A percentile compares a stretch with the other conserved stretches of the same genome.
Evolutionary conservation across 2,797 vertebrate genomes (phyloP).

Genomic region (Chiropotes sagulatus): DNA sequence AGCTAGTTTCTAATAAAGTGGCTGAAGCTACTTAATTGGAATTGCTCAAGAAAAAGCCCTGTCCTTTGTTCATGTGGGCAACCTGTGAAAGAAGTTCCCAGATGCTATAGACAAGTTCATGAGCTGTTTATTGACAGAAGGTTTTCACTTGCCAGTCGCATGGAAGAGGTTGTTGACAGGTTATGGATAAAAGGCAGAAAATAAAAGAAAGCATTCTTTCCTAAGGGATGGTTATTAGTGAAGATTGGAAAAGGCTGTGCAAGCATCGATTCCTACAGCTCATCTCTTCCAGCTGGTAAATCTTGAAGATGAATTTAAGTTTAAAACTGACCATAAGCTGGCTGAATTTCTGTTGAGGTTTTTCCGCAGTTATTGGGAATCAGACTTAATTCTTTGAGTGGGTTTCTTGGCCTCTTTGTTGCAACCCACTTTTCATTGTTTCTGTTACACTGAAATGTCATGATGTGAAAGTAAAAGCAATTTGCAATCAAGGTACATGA

Average conservation of each 20-base stretch:
- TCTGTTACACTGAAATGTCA: constrained; percentile 26
- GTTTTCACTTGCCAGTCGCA: constrained; percentile 68
- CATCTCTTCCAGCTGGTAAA: constrained; percentile 75
- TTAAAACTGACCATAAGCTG: constrained; percentile 75
- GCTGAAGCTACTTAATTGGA: constrained; percentile 25
- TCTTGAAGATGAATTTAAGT: constrained; percentile 70
- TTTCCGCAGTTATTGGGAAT: constrained; percentile 23
- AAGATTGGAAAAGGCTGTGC: constrained; percentile 61
- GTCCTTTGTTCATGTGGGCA: not conserved
- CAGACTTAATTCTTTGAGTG: constrained; percentile 45
- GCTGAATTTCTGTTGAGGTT: constrained; percentile 54
- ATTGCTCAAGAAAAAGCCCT: not conserved
- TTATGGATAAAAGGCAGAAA: constrained; percentile 74
- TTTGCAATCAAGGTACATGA: not conserved
- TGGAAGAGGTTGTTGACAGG: constrained; percentile 76
- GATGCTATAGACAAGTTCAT: not conserved
- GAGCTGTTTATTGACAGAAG: constrained; percentile 57
- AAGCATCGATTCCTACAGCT: constrained; percentile 50
- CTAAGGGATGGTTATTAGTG: constrained; percentile 58
- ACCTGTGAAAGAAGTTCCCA: not conserved
- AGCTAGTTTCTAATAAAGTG: constrained; percentile 42
- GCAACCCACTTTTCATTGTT: constrained; percentile 41
- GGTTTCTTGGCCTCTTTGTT: constrained; percentile 56
- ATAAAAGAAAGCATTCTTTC: constrained; percentile 73
- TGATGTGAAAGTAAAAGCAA: constrained; percentile 28